Percentiles rank a stretch among this genome's conserved stretches.
Evolutionary conservation across 2,888 invertebrate species (phyloP).

Genomic region (Zeuzera pyrina): DNA sequence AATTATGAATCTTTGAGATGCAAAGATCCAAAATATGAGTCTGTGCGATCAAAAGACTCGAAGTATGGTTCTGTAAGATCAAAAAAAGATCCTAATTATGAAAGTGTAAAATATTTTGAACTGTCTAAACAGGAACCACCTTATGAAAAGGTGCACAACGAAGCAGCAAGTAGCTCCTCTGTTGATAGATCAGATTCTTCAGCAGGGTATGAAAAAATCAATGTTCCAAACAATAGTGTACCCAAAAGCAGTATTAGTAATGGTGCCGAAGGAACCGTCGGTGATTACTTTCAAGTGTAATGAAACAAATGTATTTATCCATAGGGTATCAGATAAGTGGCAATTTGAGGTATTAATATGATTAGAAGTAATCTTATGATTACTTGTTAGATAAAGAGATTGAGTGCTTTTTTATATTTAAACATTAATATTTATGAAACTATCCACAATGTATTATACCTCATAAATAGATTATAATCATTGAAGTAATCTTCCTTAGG

Average conservation of each 20-base stretch:
- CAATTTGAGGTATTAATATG: slow-evolving; percentile 28
- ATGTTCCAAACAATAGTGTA: slow-evolving; percentile 41
- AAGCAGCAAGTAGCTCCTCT: slow-evolving; percentile 23
- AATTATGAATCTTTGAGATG: slow-evolving; percentile 79
- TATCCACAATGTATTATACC: slow-evolving; percentile 43
- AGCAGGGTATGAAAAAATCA: slow-evolving; percentile 58
- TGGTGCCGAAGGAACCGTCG: slow-evolving; percentile 47
- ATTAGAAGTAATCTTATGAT: no score
- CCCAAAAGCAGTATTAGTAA: slow-evolving; percentile 58
- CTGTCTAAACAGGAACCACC: slow-evolving; percentile 75
- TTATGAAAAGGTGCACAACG: slow-evolving; percentile 75
- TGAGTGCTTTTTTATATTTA: slow-evolving; percentile 48
- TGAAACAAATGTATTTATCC: slow-evolving; percentile 13
- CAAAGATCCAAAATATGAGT: slow-evolving; percentile 76
- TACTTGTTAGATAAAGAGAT: slow-evolving; percentile 40
- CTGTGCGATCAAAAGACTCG: slow-evolving; percentile 68
- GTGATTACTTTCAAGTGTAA: slow-evolving; percentile 66
- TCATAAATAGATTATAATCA: slow-evolving; percentile 42
- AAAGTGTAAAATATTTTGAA: slow-evolving; percentile 84
- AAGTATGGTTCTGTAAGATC: slow-evolving; percentile 81
- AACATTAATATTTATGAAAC: slow-evolving; percentile 27
- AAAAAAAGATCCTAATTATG: slow-evolving; percentile 83
- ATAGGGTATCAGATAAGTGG: slow-evolving; percentile 10
- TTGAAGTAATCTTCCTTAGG: slow-evolving; percentile 58
- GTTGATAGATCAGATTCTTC: slow-evolving; percentile 54